A percentile compares a stretch with the other conserved stretches of the same genome.
Evolutionary conservation across 2,888 invertebrate genomes (phyloP).

Genomic region (Gandaritis pyraliata): DNA sequence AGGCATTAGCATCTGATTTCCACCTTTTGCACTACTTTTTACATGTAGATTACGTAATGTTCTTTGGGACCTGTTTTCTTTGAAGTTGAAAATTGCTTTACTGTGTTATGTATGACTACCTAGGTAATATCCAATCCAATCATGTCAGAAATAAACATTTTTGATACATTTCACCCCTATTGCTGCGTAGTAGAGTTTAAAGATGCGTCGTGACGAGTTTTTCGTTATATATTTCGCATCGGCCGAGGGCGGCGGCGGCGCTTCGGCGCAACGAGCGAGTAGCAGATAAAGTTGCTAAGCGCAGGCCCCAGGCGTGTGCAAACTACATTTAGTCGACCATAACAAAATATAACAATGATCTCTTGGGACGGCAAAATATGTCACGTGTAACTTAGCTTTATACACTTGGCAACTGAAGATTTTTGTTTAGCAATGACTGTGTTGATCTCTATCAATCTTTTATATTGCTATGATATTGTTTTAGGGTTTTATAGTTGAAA

Average conservation of each 20-base stretch:
- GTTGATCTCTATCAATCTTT: background rate
- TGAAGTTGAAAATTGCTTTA: conserved; percentile 13
- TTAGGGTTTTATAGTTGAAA: background rate
- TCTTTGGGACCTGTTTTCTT: conserved; percentile 28
- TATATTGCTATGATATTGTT: background rate
- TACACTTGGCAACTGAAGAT: conserved; percentile 15
- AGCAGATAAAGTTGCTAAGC: conserved; percentile 67
- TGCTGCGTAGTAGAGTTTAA: conserved; percentile 23
- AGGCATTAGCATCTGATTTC: conserved; percentile 45
- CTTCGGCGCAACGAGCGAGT: conserved; percentile 26
- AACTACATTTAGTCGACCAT: conserved; percentile 71
- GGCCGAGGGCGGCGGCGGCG: conserved; percentile 32
- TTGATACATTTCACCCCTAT: conserved; percentile 24
- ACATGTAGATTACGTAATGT: conserved; percentile 27
- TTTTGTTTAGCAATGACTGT: background rate
- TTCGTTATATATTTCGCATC: conserved; percentile 28
- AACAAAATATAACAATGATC: conserved; percentile 53
- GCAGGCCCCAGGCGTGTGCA: conserved; percentile 54
- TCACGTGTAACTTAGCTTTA: conserved; percentile 52
- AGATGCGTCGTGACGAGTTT: conserved; percentile 19
- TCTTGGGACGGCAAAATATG: conserved; percentile 52
- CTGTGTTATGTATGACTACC: background rate
- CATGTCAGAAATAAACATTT: conserved; percentile 3
- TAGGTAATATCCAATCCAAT: background rate
- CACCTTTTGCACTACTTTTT: conserved; percentile 43